These are phyloP conservation scores for Anagrus nilaparvatae DNA, from an alignment of 1,140 invertebrate genomes.

Conservation along the genomic window DNA sequence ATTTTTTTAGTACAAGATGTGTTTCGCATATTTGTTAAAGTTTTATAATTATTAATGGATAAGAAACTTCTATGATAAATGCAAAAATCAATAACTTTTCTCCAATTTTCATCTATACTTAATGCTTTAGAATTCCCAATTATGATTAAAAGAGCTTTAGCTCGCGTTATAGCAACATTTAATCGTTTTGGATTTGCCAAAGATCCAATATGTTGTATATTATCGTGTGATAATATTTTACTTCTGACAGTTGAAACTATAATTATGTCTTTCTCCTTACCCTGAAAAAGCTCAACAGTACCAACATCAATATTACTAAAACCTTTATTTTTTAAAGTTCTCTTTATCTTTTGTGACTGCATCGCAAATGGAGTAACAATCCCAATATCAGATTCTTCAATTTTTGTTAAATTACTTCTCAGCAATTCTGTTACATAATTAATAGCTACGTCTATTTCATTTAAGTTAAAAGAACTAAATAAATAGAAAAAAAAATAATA, in stretches of 20 bases:
- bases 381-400: slow-evolving; percentile 56
- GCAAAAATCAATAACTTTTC: slow-evolving; percentile 41
- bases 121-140: slow-evolving; percentile 69
- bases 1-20: too few species aligned
- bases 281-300: slow-evolving; percentile 80
- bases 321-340: slow-evolving; percentile 31
- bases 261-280: slow-evolving; percentile 70
- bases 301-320: slow-evolving; percentile 47
- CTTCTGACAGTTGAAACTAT: slow-evolving; percentile 71
- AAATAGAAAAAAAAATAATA: slow-evolving; percentile 19
- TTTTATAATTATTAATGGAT: too few species aligned
- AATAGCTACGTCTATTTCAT: slow-evolving; percentile 53
- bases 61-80: too few species aligned
- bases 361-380: slow-evolving; percentile 74
- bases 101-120: slow-evolving; percentile 51
- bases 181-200: slow-evolving; percentile 62
- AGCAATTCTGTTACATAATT: slow-evolving; percentile 44
- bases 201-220: slow-evolving; percentile 55
- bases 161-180: slow-evolving; percentile 76
- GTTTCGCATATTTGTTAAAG: too few species aligned
- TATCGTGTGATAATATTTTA: slow-evolving; percentile 35
- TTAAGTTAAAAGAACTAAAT: slow-evolving; percentile 59
- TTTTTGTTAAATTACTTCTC: slow-evolving; percentile 33
- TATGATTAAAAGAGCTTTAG: slow-evolving; percentile 66
- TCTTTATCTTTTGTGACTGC: slow-evolving; percentile 50